Base-by-base conservation (phyloP, 2,113 vertebrate species). In the Cyprinus carpio region DNA sequence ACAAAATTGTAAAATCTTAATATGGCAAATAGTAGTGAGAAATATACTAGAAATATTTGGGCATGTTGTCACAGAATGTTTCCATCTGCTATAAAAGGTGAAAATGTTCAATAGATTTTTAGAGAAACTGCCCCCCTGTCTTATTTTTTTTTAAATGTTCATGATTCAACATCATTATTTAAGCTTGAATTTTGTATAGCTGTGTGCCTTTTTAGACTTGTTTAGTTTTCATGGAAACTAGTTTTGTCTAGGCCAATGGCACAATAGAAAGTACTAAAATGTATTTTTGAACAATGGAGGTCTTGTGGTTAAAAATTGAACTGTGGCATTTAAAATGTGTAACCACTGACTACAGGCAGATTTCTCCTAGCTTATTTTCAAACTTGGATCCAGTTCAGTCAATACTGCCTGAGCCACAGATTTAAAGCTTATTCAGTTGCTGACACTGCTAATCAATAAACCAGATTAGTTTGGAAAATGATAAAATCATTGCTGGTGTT, bases 221-320 rank as follows among this genome's bases (percentile, higher is more conserved):
- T 12, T 10, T 71, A 71, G 34, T 40, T 43, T n/a, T 46, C n/a
- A 11, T 15, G 37, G 23, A 74, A 13, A 74, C 34, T 15, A 74
- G 37, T 46, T 25, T 15, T 3, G 37, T 74, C 71, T 74, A 46
- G 71, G 71, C 12, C 9, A 11, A n/a, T 9, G n/a, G 56, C 12
- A 8, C 71, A 74, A 43, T 25, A 74, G 37, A 77, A 75, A 43
- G 60, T 10, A 65, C 54, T 34, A 37, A 1, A 78, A 34, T 25
- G 7, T 8, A 27, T 77, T 80, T 80, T 40, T 74, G 77, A 88
- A 86, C 43, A 80, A 88, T 75, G 34, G 62, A 46, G 77, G 37
- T 25, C 20, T 43, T 56, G 51, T 27, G 31, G 29, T 71, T 75
- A 64, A 83, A 88, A 83, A 85, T 80, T 43, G 31, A 85, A 78